Evolutionary conservation across 1,140 invertebrate species (phyloP), one percentile per base, ranked within the genome.

Genomic region (Colletes latitarsis): DNA sequence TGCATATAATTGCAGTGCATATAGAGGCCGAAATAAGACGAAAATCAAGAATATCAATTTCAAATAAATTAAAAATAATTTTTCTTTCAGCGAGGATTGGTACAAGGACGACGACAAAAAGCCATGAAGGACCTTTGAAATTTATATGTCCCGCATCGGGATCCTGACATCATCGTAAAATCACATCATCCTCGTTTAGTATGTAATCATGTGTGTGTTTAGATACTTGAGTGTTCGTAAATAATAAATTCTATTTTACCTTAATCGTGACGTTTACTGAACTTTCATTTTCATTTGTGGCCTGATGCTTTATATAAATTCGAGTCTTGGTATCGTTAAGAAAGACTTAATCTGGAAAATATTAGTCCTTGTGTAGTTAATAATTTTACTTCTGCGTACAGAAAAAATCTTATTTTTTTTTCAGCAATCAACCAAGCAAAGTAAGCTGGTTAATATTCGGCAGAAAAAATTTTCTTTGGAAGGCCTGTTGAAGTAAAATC

Each of bases 11-110:
- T 43, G 3, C 8, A 43, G 6, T n/a, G n/a, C n/a, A n/a, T n/a
- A n/a, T n/a, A n/a, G n/a, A n/a, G n/a, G n/a, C n/a, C n/a, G n/a
- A n/a, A n/a, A n/a, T n/a, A n/a, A n/a, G n/a, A n/a, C n/a, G n/a
- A n/a, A n/a, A n/a, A n/a, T n/a, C n/a, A n/a, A n/a, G n/a, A n/a
- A n/a, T n/a, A n/a, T n/a, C n/a, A n/a, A n/a, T n/a, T n/a, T n/a
- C n/a, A n/a, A n/a, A n/a, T n/a, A n/a, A 4, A 17, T 78, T 17
- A 19, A 55, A 19, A 39, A 39, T 53, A n/a, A 68, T 55, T 64
- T 78, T 74, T 83, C 88, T 82, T 77, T 95, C 93, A 97, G 97
- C 90, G 96, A 97, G 95, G 96, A 97, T 89, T 97, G 97, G 97
- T 97, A 96, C 94, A 97, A 97, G 92, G 96, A 97, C 63, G 94